Percentiles rank a stretch among this genome's conserved stretches.
Evolutionary conservation across 2,113 vertebrate species (phyloP).

Genomic region (Garra rufa): DNA sequence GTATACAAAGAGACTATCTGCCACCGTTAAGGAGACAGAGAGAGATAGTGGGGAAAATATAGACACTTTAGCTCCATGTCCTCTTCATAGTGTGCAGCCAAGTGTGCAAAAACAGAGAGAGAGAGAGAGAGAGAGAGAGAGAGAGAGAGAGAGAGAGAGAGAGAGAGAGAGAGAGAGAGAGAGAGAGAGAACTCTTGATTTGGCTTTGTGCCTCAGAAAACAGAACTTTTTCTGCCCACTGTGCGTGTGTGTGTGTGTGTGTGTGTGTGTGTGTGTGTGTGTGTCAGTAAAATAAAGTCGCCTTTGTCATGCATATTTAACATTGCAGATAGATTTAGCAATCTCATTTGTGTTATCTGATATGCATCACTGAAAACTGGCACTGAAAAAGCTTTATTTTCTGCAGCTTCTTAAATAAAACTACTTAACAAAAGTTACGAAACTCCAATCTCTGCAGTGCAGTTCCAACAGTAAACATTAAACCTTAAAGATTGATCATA

Average conservation of each 20-base stretch:
- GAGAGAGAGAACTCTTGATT: constrained; percentile 11
- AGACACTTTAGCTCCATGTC: constrained; percentile 51
- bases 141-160: constrained; percentile 35
- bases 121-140: not conserved
- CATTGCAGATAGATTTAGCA: not conserved
- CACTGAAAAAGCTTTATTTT: not conserved
- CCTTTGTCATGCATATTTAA: constrained; percentile 38
- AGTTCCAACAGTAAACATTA: constrained; percentile 1
- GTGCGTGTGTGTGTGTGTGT: not conserved
- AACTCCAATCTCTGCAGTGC: not conserved
- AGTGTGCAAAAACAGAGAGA: constrained; percentile 55
- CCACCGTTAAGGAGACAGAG: constrained; percentile 42
- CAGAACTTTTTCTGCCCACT: constrained; percentile 51
- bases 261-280: not conserved
- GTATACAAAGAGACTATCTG: constrained; percentile 33
- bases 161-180: constrained; percentile 44
- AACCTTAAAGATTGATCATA: not conserved
- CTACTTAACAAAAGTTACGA: not conserved
- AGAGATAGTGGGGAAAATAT: constrained; percentile 34
- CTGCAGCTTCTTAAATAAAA: not conserved
- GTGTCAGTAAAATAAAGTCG: not conserved
- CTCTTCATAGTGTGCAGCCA: constrained; percentile 49
- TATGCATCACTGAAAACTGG: constrained; percentile 14
- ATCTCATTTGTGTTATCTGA: constrained; percentile 13
- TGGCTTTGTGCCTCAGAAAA: constrained; percentile 51